Conservation (phyloP, 2,797 vertebrate species). For the Balearica regulorum region DNA sequence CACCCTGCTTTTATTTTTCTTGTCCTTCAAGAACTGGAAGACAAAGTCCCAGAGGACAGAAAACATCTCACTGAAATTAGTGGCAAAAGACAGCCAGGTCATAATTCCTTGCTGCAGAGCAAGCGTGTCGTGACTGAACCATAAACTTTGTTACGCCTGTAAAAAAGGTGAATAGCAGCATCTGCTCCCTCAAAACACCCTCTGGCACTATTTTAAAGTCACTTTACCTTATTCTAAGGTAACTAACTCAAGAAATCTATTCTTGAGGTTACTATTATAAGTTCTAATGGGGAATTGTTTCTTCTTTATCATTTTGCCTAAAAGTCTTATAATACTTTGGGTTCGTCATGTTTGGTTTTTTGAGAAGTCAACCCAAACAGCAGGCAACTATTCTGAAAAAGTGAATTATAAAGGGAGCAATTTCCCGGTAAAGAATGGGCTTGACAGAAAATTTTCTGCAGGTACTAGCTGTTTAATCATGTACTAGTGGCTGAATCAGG, state of each 20-base stretch:
- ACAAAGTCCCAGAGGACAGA: not conserved
- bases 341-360: rapidly evolving
- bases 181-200: not conserved
- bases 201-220: not conserved
- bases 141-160: not conserved
- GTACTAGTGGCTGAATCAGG: not conserved
- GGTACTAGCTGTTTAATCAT: not conserved
- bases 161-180: not conserved
- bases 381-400: not conserved
- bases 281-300: not conserved
- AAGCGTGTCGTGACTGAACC: not conserved
- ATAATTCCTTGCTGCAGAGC: not conserved
- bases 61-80: slow-evolving; percentile 6
- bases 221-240: not conserved
- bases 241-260: not conserved
- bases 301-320: not conserved
- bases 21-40: not conserved
- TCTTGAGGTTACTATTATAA: not conserved
- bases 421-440: not conserved
- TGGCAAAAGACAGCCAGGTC: slow-evolving; percentile 12
- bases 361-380: not conserved
- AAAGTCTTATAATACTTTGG: not conserved
- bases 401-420: not conserved
- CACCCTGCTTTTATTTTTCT: not conserved
- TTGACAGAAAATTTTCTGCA: not conserved